Base-by-base conservation (phyloP, 2,113 vertebrate genomes). In the Sminthopsis crassicaudata region DNA sequence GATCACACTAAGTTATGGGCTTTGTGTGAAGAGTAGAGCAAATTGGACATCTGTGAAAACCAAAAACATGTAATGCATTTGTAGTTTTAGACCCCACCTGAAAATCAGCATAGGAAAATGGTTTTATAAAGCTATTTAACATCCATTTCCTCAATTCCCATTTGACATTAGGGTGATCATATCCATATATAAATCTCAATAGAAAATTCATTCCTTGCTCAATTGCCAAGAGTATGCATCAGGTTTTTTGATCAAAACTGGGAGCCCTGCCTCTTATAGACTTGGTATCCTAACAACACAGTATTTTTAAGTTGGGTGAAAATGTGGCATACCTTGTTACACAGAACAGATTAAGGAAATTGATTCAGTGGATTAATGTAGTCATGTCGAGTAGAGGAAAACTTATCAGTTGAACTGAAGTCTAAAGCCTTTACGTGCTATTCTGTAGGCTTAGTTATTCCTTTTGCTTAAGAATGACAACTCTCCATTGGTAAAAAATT, bases 341-440 rank as follows among this genome's bases (percentile, higher is more conserved):
- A 95, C 57, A 95, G 94, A 53, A 36, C 76, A 95, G 96, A 95
- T 98, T 92, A 90, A 98, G 95, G 48, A 95, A 96, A 76, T 96
- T 95, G 98, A 97, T 98, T 96, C 96, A 91, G 52, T 96, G 97
- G 97, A 98, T 98, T 97, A 97, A 95, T 95, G 92, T 93, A 57
- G 90, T 95, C 97, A 92, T 93, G 95, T 91, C 96, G 97, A 95
- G 93, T 92, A 93, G 94, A 96, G 94, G 91, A 94, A 97, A 97
- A 97, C 53, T 96, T 96, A 96, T 96, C 98, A 95, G 96, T 93
- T 94, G 23, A 12, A 94, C 93, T 90, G 94, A 96, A 97, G 97
- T 94, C 94, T 92, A 95, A 94, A 97, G 97, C 97, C 97, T 97
- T 97, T 89, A 90, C 95, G 88, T 96, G 96, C 96, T 98, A 97